Evolutionary conservation across 2,797 vertebrate genomes (phyloP).

Genomic region (Oreochromis grahami): DNA sequence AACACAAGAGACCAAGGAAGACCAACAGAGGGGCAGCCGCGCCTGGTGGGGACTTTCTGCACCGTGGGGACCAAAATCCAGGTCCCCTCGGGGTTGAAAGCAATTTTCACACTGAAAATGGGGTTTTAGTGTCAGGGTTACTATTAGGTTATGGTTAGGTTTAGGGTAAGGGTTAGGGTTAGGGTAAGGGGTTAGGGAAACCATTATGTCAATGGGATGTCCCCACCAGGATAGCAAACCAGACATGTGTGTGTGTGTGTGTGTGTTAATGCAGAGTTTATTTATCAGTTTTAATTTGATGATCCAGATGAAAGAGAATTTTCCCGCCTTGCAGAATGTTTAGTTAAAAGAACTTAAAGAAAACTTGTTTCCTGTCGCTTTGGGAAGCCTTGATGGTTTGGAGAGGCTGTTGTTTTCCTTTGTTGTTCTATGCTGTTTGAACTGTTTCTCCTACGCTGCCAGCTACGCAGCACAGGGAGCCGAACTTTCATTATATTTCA

Average conservation of each 20-base stretch:
- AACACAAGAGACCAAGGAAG: no score
- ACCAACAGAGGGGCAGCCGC: no score
- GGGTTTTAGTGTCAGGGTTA: no score
- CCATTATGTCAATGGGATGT: no score
- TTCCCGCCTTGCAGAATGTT: neutral
- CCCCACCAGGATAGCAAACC: no score
- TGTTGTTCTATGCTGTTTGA: neutral
- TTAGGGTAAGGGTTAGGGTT: no score
- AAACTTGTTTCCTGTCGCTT: neutral
- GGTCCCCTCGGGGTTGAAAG: no score
- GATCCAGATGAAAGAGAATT: neutral
- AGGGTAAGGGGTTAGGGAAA: no score
- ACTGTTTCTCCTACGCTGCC: neutral
- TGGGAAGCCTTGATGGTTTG: neutral
- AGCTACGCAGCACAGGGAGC: neutral
- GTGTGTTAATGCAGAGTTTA: neutral
- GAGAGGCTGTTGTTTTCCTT: neutral
- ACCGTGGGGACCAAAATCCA: no score
- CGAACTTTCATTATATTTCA: neutral
- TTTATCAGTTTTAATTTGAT: neutral
- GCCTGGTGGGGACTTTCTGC: no score
- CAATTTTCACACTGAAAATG: no score
- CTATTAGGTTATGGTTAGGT: no score
- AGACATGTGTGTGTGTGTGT: neutral
- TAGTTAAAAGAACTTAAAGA: neutral